Base-by-base conservation (phyloP, 2,888 invertebrate genomes). In the Parelbella ahira region DNA sequence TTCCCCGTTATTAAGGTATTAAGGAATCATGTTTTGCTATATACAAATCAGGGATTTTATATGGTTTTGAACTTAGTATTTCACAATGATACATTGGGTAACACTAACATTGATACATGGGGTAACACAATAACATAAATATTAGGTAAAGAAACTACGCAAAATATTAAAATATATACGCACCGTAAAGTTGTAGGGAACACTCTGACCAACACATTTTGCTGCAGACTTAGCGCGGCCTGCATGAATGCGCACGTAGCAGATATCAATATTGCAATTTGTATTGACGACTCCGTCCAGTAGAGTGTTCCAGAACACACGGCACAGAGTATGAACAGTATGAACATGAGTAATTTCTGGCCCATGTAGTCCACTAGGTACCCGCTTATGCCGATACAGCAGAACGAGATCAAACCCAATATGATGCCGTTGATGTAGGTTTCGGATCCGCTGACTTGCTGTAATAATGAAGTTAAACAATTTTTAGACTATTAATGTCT, bases 181-280 rank as follows among this genome's bases (percentile, higher is more conserved):
- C 46, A 75, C 75, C 75, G 65, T 23, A 71, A 54, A 18, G 68
- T 64, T 0, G 75, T 76, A 1, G 75, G 75, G 34, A 76, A 72
- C 0, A 64, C 67, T 43, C 75, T 51, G 0, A 71, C 58, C n/a
- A 68, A 41, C 7, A 74, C 49, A 47, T 62, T 70, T 18, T 66
- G 62, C 9, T 69, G 62, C 6, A 76, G 44, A 46, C 66, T 61
- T 12, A 68, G 20, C 4, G 64, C 54, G 0, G 69, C 58, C 39
- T 71, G 73, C 56, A 69, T 60, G 5, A 74, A 56, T 0, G 64
- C 68, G 39, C 68, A 67, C 0, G 68, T 64, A 0, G 56, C 55
- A 0, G 73, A 69, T 28, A 75, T 53, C 23, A 74, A 37, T 9
- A 71, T 27, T 0, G 69, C 72, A 2, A 71, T 70, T 19, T 61